phyloP scores from a whole-genome alignment of 2,113 vertebrate species.

The Dermatemys mawii region DNA sequence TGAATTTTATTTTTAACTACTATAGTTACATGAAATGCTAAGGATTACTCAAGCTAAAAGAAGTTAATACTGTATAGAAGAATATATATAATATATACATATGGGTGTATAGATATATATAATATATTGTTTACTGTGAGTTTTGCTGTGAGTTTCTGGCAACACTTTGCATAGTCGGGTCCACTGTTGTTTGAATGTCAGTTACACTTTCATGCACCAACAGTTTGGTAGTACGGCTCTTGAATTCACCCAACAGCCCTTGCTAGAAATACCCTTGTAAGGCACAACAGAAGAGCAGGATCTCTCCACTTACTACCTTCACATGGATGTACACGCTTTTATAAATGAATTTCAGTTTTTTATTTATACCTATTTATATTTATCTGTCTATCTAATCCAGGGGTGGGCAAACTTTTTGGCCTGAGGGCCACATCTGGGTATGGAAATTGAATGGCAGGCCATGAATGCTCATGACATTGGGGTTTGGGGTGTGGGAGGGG shows the following conservation, averaged over 20 bases:
- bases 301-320: background rate
- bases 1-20: constrained; percentile 22
- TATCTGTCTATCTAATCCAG: no score
- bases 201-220: no score
- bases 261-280: background rate
- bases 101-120: no score
- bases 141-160: background rate
- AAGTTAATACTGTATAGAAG: background rate
- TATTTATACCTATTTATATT: background rate
- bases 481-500: no score
- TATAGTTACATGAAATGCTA: background rate
- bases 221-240: background rate
- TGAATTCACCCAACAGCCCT: background rate
- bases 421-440: no score
- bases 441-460: no score
- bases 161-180: no score
- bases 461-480: no score
- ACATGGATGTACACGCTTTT: background rate
- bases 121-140: no score
- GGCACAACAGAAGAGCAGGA: background rate
- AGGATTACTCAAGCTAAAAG: background rate
- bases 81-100: no score
- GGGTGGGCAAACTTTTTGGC: no score
- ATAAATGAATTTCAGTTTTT: background rate
- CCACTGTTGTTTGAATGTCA: no score